Base-by-base conservation (phyloP, 2,888 invertebrate species). In the Drosophila cognata region DNA sequence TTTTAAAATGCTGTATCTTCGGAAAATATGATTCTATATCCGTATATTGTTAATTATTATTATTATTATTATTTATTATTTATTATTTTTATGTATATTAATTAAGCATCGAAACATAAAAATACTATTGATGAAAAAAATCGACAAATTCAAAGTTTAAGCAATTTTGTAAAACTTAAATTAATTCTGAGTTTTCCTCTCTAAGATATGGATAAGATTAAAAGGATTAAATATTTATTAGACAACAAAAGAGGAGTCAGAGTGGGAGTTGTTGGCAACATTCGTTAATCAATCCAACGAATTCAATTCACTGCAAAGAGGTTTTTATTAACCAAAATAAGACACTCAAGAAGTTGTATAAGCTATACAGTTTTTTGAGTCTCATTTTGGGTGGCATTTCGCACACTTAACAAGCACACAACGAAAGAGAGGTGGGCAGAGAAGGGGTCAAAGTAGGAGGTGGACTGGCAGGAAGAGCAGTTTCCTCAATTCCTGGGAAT, bases 401-500 rank as follows among this genome's bases (percentile, higher is more conserved):
- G 29, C n/a, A 53, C 31, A 41, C n/a, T 21, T 7, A 18, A 10
- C 31, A 6, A 7, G 29, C 21, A 21, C 41, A 21, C n/a, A 28
- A 11, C 31, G n/a, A 25, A 28, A 6, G 6, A 10, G 10, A 13
- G 38, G 16, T 4, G 16, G 7, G 7, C 21, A 10, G 4, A 29
- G 21, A 36, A 18, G 18, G 18, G 33, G 4, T 8, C 18, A 41
- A 16, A 11, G n/a, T 2, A 16, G 25, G 16, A 41, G 43, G 11
- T 2, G 28, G 5, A n/a, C 16, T 16, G 28, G 13, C 36, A 68
- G 41, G 35, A 35, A 21, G 48, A 55, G 60, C 35, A 35, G 71
- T 57, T 78, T 60, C 59, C 50, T 76, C 74, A 64, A 63, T 85
- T 88, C 79, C 69, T 56, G 77, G 70, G 76, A 86, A 81, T 71